phyloP scores from a whole-genome alignment of 2,888 invertebrate genomes.

The Barypeithes pellucidus region DNA sequence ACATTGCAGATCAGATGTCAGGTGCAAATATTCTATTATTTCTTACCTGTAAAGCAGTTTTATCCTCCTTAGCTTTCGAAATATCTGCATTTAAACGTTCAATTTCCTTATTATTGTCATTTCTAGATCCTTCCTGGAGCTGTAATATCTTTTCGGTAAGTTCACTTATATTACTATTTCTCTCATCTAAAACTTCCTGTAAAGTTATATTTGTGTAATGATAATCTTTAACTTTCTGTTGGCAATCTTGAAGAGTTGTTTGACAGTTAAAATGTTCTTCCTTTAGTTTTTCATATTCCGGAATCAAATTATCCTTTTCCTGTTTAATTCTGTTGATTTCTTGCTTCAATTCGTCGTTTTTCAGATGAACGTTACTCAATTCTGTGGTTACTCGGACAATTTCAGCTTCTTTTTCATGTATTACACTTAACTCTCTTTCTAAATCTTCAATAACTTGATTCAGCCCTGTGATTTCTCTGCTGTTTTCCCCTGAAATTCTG shows the following conservation, averaged over 20 bases:
- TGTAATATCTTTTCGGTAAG: conserved; percentile 57
- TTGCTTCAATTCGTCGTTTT: conserved; percentile 21
- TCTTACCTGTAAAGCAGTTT: conserved; percentile 46
- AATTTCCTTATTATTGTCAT: conserved; percentile 61
- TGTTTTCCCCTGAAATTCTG: conserved; percentile 52
- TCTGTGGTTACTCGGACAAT: conserved; percentile 48
- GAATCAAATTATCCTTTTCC: conserved; percentile 35
- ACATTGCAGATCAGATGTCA: no score
- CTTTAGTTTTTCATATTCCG: conserved; percentile 44
- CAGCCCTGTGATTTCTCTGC: conserved; percentile 55
- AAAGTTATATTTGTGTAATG: conserved; percentile 42
- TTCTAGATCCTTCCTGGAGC: conserved; percentile 51
- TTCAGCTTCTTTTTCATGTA: conserved; percentile 56
- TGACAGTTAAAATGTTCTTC: conserved; percentile 51
- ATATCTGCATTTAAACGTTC: conserved; percentile 59
- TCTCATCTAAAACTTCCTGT: conserved; percentile 56
- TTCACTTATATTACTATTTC: conserved; percentile 52
- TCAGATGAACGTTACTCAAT: conserved; percentile 33
- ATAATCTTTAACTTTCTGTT: conserved; percentile 53
- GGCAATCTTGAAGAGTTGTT: conserved; percentile 48
- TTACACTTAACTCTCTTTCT: conserved; percentile 52
- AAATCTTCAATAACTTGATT: conserved; percentile 57
- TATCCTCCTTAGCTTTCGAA: conserved; percentile 54
- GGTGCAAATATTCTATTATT: neutral
- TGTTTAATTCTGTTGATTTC: conserved; percentile 19